Evolutionary conservation across 1,140 invertebrate species (phyloP).

Genomic region (Ectropis grisescens): DNA sequence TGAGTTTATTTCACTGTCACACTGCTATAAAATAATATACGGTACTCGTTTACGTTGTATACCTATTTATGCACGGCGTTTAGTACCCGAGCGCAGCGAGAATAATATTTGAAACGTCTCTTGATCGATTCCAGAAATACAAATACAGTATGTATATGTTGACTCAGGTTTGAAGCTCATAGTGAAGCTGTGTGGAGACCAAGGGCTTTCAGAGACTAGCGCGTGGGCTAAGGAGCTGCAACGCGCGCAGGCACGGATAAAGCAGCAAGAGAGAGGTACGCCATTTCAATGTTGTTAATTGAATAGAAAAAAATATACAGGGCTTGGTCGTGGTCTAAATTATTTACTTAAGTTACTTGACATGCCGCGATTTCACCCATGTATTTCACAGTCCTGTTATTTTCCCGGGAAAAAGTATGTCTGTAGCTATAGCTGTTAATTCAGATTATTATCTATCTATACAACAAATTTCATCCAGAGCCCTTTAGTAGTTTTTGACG

Average conservation of each 20-base stretch:
- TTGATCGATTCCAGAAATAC: too few relatives aligned
- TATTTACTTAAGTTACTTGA: neutral
- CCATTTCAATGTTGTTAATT: neutral
- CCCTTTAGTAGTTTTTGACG: neutral
- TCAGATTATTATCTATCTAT: too few relatives aligned
- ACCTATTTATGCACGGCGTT: too few relatives aligned
- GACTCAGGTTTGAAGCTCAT: constrained; percentile 60
- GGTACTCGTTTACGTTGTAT: too few relatives aligned
- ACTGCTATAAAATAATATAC: too few relatives aligned
- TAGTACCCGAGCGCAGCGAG: too few relatives aligned
- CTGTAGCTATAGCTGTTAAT: neutral
- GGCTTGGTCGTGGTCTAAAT: too few relatives aligned
- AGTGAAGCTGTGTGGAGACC: constrained; percentile 63
- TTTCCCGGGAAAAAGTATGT: neutral
- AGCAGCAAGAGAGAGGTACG: constrained; percentile 47
- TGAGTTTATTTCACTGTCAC: too few relatives aligned
- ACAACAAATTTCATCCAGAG: too few relatives aligned
- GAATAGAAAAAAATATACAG: neutral
- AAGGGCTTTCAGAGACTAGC: constrained; percentile 54
- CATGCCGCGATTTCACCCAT: neutral
- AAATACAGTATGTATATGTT: too few relatives aligned
- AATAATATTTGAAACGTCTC: too few relatives aligned
- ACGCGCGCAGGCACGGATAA: constrained; percentile 40
- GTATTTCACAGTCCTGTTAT: too few relatives aligned
- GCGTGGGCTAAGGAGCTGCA: constrained; percentile 57